phyloP scores from a whole-genome alignment of 2,888 invertebrate genomes.

The Lypha dubia region DNA sequence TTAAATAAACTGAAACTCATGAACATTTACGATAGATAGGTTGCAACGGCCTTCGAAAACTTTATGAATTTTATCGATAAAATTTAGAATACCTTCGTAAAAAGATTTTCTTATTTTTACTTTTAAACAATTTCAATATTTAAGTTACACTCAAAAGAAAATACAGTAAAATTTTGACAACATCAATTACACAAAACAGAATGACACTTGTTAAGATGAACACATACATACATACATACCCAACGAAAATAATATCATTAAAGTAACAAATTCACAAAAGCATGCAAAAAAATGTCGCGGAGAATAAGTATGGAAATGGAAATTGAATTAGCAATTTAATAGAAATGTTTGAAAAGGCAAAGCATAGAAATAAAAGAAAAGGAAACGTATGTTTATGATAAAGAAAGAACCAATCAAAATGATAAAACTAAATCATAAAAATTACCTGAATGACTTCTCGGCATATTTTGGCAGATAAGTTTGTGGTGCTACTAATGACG shows the following conservation, averaged over 20 bases:
- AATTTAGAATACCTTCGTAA: no score
- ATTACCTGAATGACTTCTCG: slow-evolving; percentile 84
- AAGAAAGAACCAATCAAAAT: slow-evolving; percentile 55
- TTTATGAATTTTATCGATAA: no score
- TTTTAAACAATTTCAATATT: slow-evolving; percentile 47
- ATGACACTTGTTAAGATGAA: slow-evolving; percentile 52
- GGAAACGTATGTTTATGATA: slow-evolving; percentile 6
- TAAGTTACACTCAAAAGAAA: slow-evolving; percentile 5
- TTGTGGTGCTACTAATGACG: slow-evolving; percentile 65
- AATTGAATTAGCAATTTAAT: slow-evolving; percentile 6
- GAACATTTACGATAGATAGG: no score
- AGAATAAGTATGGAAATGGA: neutral
- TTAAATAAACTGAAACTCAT: no score
- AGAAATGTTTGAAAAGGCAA: slow-evolving; percentile 12
- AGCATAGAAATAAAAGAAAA: slow-evolving; percentile 30
- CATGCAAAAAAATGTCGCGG: slow-evolving; percentile 51
- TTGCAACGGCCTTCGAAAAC: no score
- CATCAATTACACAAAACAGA: slow-evolving; percentile 46
- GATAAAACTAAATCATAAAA: slow-evolving; percentile 70
- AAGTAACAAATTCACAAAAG: slow-evolving; percentile 53
- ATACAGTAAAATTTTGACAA: slow-evolving; percentile 20
- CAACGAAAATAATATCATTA: neutral
- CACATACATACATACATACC: neutral
- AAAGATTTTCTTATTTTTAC: neutral
- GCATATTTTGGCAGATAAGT: slow-evolving; percentile 82